A percentile compares a stretch with the other conserved stretches of the same genome.
phyloP scores from a whole-genome alignment of 2,113 vertebrate species.

The Atractosteus spatula region DNA sequence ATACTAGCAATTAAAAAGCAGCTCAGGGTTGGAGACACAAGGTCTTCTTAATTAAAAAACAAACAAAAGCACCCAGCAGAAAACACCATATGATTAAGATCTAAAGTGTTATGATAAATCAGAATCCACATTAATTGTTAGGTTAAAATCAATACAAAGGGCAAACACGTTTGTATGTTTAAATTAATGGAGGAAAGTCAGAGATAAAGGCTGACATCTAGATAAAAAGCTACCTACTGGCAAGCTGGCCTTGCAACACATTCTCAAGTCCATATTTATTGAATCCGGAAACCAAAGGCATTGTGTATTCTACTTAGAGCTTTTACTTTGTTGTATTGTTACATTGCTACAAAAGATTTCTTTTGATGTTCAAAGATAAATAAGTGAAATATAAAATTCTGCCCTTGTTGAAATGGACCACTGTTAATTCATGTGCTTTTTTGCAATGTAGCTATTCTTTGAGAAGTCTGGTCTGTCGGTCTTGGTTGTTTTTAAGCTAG shows the following conservation, averaged over 20 bases:
- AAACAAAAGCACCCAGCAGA: constrained; percentile 89
- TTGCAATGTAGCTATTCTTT: not conserved
- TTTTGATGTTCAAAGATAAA: constrained; percentile 31
- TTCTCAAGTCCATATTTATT: constrained; percentile 35
- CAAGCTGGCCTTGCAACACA: constrained; percentile 53
- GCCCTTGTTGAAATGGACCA: constrained; percentile 6
- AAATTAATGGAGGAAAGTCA: constrained; percentile 67
- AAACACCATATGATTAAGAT: constrained; percentile 87
- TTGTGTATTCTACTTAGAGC: constrained; percentile 32
- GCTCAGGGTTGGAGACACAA: constrained; percentile 83
- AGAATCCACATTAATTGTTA: constrained; percentile 83
- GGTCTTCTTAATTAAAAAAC: constrained; percentile 94
- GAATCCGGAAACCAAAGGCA: constrained; percentile 39
- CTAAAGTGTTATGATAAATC: constrained; percentile 89
- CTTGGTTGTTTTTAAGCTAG: constrained; percentile 10
- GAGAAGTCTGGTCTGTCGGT: constrained; percentile 1
- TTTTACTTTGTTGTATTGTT: constrained; percentile 41
- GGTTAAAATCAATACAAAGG: constrained; percentile 84
- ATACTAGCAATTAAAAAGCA: constrained; percentile 91
- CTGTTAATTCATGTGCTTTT: constrained; percentile 5
- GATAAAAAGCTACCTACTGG: constrained; percentile 47
- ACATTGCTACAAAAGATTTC: constrained; percentile 13
- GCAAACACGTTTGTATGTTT: constrained; percentile 71
- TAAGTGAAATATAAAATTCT: constrained; percentile 34
- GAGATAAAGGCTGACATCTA: constrained; percentile 51